These are phyloP conservation scores for Orbicella faveolata DNA, from an alignment of 64 coral and sea anemone species.

Conservation along the genomic window DNA sequence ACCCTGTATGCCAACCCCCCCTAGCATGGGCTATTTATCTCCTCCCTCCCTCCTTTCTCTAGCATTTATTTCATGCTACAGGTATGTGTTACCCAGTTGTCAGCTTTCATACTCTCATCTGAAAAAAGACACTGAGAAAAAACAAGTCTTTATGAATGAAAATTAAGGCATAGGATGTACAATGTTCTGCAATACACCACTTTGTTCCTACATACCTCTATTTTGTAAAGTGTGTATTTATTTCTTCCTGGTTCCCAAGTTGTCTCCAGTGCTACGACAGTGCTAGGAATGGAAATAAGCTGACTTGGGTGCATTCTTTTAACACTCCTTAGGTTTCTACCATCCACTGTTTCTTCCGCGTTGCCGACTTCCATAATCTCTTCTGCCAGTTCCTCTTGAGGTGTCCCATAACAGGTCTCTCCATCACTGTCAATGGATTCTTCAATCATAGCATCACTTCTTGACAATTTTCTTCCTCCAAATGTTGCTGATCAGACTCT, in stretches of 20 bases:
- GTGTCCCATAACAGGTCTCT: conserved; percentile 55
- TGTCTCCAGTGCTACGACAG: conserved; percentile 65
- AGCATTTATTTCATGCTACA: no score
- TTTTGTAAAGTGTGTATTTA: conserved; percentile 85
- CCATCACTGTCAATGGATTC: conserved; percentile 66
- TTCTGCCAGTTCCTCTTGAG: not conserved
- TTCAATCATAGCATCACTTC: conserved; percentile 65
- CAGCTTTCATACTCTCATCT: not conserved
- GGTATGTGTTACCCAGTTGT: no score
- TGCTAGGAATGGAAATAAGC: conserved; percentile 67
- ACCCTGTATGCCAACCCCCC: no score
- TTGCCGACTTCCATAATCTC: conserved; percentile 31
- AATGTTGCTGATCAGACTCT: not conserved
- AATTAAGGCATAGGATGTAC: no score
- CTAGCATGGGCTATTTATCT: not conserved
- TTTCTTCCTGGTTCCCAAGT: conserved; percentile 79
- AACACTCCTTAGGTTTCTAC: not conserved
- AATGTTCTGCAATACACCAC: not conserved
- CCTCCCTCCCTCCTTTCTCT: no score
- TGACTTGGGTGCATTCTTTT: conserved; percentile 80
- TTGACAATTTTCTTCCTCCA: conserved; percentile 47
- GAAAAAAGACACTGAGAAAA: not conserved
- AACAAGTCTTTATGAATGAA: no score
- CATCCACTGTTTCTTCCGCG: not conserved
- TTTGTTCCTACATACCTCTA: conserved; percentile 53